phyloP scores from a whole-genome alignment of 2,113 vertebrate species.

The Steatornis caripensis region DNA sequence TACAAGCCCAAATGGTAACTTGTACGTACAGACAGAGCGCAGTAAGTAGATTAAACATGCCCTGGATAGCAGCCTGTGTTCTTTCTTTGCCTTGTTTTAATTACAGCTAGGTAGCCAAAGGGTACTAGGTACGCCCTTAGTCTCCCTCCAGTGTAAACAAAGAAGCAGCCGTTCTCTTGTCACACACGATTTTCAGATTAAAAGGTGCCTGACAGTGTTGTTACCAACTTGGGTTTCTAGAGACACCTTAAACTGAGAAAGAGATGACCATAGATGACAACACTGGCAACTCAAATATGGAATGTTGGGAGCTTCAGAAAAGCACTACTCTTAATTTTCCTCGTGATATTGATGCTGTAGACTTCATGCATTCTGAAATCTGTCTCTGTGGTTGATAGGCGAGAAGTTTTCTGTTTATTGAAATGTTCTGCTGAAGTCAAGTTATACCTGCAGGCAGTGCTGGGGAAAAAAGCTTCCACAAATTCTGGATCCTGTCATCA shows the following conservation, averaged over 20 bases:
- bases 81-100: neutral
- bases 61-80: neutral
- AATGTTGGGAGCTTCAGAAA: neutral
- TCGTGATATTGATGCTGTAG: neutral
- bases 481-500: neutral
- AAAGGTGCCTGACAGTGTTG: neutral
- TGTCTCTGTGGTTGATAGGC: neutral
- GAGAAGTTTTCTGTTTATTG: neutral
- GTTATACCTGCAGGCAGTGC: neutral
- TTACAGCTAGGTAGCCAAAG: neutral
- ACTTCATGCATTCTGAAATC: neutral
- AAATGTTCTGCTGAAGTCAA: neutral
- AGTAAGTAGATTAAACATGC: neutral
- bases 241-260: neutral
- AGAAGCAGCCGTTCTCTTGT: neutral
- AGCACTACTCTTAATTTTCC: neutral
- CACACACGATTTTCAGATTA: neutral
- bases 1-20: neutral
- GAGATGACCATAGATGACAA: neutral
- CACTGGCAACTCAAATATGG: neutral
- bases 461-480: neutral
- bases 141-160: neutral
- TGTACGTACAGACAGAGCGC: neutral
- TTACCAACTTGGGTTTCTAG: neutral
- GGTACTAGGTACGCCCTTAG: neutral